Conservation (phyloP, 2,113 vertebrate species). For the Mirounga angustirostris region DNA sequence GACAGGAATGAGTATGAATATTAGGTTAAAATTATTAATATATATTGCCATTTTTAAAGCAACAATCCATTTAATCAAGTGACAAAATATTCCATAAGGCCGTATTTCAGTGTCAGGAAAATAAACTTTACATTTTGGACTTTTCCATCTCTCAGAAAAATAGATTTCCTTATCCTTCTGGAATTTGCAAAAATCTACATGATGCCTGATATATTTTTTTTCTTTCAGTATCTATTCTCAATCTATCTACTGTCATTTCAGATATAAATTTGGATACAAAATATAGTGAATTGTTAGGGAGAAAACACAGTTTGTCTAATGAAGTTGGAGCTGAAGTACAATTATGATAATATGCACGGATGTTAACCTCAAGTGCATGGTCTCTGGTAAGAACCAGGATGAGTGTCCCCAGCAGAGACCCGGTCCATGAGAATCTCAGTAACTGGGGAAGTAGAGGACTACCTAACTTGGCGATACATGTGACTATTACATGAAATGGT, state of each 20-base stretch:
- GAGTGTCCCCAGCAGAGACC: accelerated
- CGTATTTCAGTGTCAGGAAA: neutral
- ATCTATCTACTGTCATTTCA: neutral
- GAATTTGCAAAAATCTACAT: neutral
- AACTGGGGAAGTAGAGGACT: neutral
- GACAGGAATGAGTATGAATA: neutral
- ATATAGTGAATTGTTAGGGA: neutral
- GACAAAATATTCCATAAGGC: neutral
- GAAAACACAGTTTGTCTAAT: neutral
- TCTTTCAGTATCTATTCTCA: neutral
- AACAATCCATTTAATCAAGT: neutral
- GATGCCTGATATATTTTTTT: neutral
- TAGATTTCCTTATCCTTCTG: neutral
- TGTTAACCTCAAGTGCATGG: neutral
- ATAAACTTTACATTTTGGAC: neutral
- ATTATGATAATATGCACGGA: accelerated
- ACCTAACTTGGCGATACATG: neutral
- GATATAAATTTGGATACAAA: neutral
- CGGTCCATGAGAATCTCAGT: neutral
- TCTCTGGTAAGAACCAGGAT: neutral
- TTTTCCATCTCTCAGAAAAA: neutral
- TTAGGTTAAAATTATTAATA: neutral
- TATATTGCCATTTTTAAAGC: neutral
- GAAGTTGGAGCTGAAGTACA: neutral
- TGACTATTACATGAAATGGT: neutral